Percentiles rank a stretch among this genome's conserved stretches.
Evolutionary conservation across 1,140 invertebrate genomes (phyloP).

Genomic region (Maniola jurtina): DNA sequence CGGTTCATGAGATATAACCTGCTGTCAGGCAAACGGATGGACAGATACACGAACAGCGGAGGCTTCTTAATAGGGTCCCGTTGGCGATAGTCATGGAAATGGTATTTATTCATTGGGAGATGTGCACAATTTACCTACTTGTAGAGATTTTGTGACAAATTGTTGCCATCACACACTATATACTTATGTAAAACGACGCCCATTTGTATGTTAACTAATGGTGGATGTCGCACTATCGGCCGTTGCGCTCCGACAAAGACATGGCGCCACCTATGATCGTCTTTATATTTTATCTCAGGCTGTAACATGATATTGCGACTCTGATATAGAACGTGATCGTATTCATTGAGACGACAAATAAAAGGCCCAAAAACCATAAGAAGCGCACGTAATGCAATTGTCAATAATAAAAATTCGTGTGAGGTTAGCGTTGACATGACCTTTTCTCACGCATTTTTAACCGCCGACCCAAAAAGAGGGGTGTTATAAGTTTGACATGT

Average conservation of each 20-base stretch:
- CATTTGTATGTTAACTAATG: conserved; percentile 77
- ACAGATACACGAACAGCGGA: no score
- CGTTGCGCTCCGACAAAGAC: conserved; percentile 36
- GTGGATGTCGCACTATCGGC: conserved; percentile 56
- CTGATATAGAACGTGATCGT: background rate
- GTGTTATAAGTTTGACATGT: no score
- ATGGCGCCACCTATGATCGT: conserved; percentile 31
- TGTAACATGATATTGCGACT: background rate
- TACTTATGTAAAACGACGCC: conserved; percentile 76
- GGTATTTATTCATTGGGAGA: conserved; percentile 57
- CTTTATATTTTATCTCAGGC: background rate
- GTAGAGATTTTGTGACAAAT: conserved; percentile 71
- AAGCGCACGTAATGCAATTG: no score
- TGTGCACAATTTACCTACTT: conserved; percentile 74
- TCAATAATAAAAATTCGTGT: no score
- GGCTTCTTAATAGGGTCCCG: no score
- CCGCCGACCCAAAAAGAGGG: no score
- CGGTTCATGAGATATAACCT: no score
- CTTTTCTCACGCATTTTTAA: no score
- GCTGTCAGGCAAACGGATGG: no score
- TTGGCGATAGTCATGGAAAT: conserved; percentile 38
- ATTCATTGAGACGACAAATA: no score
- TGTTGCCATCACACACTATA: conserved; percentile 65
- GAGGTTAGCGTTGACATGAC: no score
- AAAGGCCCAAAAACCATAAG: no score